These are phyloP conservation scores for Marmota flaviventris DNA, from an alignment of 2,113 vertebrate species.

Conservation along the genomic window DNA sequence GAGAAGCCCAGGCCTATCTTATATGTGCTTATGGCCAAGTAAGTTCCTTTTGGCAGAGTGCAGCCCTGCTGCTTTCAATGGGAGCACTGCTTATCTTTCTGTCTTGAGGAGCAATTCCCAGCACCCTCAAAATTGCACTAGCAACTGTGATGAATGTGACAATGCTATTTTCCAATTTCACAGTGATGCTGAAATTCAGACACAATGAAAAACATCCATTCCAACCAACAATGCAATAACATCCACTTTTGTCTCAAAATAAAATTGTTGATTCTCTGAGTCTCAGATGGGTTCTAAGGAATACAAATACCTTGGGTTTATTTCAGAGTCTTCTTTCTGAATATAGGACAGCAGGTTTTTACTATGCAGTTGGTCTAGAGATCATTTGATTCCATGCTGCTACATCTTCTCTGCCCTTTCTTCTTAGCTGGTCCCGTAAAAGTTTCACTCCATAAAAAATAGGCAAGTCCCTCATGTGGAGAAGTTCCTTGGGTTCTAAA, in stretches of 20 bases:
- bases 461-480: background rate
- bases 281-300: slow-evolving; percentile 13
- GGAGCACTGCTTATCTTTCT: background rate
- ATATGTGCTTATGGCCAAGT: background rate
- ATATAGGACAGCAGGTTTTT: background rate
- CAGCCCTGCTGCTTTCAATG: background rate
- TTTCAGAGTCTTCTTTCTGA: slow-evolving; percentile 4
- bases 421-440: background rate
- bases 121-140: background rate
- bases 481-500: background rate
- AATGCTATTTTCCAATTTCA: background rate
- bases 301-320: background rate
- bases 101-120: fast-evolving
- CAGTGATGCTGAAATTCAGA: background rate
- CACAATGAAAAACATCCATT: background rate
- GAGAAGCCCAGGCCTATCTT: background rate
- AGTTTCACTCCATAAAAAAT: background rate
- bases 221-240: background rate
- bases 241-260: background rate
- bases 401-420: background rate
- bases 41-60: too few relatives aligned
- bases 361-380: background rate
- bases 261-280: background rate
- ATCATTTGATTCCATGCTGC: background rate
- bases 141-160: background rate